These are phyloP conservation scores for Drosophila ogumai DNA, from an alignment of 1,140 invertebrate genomes.

Conservation along the genomic window DNA sequence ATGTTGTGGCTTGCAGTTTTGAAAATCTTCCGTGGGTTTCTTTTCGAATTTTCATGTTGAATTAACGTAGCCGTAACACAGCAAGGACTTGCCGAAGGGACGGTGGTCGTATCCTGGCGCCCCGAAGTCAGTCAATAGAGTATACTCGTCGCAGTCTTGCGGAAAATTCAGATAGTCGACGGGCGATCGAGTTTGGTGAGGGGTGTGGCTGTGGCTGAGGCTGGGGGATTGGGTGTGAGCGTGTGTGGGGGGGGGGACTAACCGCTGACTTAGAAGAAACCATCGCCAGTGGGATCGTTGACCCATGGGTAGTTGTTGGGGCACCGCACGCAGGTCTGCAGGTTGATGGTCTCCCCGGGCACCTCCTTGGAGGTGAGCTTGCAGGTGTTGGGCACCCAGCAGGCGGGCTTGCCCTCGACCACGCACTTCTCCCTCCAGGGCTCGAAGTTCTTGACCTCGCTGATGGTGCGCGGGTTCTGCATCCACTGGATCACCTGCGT, in stretches of 20 bases:
- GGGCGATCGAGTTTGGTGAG: conserved; percentile 48
- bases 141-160: conserved; percentile 70
- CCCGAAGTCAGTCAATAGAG: conserved; percentile 71
- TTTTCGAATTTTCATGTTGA: conserved; percentile 47
- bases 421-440: conserved; percentile 97
- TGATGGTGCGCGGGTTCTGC: conserved; percentile 94
- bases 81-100: conserved; percentile 67
- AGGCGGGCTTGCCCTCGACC: conserved; percentile 91
- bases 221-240: conserved; percentile 6
- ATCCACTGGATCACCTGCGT: conserved; percentile 99
- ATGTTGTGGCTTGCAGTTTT: conserved; percentile 53
- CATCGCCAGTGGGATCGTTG: conserved; percentile 96
- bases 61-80: conserved; percentile 76
- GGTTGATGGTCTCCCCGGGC: conserved; percentile 95
- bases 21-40: conserved; percentile 51
- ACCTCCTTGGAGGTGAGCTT: conserved; percentile 96
- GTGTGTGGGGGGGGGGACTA: conserved; percentile 24
- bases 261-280: conserved; percentile 90
- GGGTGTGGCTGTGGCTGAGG: conserved; percentile 13
- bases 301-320: conserved; percentile 94
- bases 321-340: conserved; percentile 96
- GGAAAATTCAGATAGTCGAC: conserved; percentile 57
- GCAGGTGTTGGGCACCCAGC: conserved; percentile 95
- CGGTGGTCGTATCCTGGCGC: conserved; percentile 19
- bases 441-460: conserved; percentile 95